phyloP scores from a whole-genome alignment of 2,888 invertebrate species.

The Zelleria hepariella region DNA sequence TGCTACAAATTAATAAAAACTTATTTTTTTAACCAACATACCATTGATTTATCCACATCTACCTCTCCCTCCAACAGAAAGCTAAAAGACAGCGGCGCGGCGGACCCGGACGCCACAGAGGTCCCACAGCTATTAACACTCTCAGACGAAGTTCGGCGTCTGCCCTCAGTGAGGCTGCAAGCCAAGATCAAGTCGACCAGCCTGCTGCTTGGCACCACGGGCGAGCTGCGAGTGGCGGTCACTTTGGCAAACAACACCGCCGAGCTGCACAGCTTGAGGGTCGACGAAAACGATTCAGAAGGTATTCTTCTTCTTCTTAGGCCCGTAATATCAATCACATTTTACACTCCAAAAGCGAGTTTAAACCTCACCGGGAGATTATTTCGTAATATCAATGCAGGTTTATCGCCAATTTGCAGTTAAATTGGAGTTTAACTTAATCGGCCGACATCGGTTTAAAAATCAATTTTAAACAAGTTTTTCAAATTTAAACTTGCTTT shows the following conservation, averaged over 20 bases:
- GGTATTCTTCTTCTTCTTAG: conserved; percentile 30
- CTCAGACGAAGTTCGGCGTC: conserved; percentile 80
- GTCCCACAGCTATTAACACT: conserved; percentile 66
- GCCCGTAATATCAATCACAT: too few relatives aligned
- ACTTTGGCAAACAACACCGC: conserved; percentile 82
- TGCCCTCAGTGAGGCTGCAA: conserved; percentile 76
- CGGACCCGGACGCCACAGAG: conserved; percentile 34
- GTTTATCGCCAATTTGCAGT: too few relatives aligned
- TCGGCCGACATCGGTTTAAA: too few relatives aligned
- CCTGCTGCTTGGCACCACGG: conserved; percentile 78
- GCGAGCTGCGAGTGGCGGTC: conserved; percentile 78
- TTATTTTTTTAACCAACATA: not conserved
- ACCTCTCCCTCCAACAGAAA: conserved; percentile 27
- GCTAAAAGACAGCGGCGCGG: conserved; percentile 46
- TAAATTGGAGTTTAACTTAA: too few relatives aligned
- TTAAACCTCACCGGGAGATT: too few relatives aligned
- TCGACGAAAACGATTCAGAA: conserved; percentile 67
- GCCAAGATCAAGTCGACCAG: conserved; percentile 81
- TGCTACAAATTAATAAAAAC: too few relatives aligned
- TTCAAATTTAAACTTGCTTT: too few relatives aligned
- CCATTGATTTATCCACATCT: not conserved
- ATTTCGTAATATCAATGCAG: too few relatives aligned
- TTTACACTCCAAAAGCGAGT: too few relatives aligned
- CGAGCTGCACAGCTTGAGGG: conserved; percentile 75
- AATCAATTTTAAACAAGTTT: too few relatives aligned